Base-by-base conservation (phyloP, 1,140 invertebrate genomes). In the Heliconius hewitsoni region DNA sequence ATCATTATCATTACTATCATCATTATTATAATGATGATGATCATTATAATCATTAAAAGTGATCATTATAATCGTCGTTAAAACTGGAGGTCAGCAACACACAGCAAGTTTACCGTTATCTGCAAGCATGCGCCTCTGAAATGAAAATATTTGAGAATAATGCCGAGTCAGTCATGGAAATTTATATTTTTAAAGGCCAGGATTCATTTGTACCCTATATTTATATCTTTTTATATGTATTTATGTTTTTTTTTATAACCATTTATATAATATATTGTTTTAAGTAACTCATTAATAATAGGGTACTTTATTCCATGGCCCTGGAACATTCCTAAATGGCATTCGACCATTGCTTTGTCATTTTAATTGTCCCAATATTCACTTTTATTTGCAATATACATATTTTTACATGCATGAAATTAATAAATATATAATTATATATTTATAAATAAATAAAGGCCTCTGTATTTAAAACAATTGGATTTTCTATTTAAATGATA, bases 71-170 rank as follows among this genome's bases (percentile, higher is more conserved):
- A 71, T 39, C 76, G 82, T 71, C 73, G 84, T 85, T 71, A 55
- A 78, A 82, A 81, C 81, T 79, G 86, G 83, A 87, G 42, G 89
- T 91, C 93, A 93, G 93, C 93, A 91, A 92, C 93, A 94, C 93
- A 94, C 92, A 85, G 84, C 88, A 86, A 85, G 86, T 87, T 93
- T 93, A 90, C 91, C 93, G 81, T 89, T 91, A 90, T 90, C 93
- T 92, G 90, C 90, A 91, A 89, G 91, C 92, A 94, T 94, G 93
- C 91, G 93, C 93, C 93, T 94, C 93, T 93, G 93, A 91, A 94
- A 94, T 88, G 83, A 92, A 92, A 93, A 93, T 83, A 91, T 82
- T 90, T 85, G 87, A 91, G 87, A 93, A 93, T 92, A 92, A 91
- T 93, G 93, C 93, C 85, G 85, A 93, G 91, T 92, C 89, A 91